A percentile compares a stretch with the other conserved stretches of the same genome.
Conservation (phyloP, 2,888 invertebrate species). For the Cheilosia urbana region DNA sequence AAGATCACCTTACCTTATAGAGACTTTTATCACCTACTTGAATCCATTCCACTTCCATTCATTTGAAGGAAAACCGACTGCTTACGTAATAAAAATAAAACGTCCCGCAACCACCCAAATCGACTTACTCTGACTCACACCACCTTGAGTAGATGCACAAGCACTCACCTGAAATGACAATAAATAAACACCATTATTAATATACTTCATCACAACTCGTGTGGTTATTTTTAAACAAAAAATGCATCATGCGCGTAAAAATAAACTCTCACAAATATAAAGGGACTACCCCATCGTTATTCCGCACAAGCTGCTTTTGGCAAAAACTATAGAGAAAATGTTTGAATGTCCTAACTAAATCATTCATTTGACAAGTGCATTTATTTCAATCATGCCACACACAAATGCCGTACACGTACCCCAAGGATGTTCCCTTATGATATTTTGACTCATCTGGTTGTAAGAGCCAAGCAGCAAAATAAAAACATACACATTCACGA, state of each 20-base stretch:
- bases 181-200: constrained; percentile 16
- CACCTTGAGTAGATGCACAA: constrained; percentile 15
- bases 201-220: neutral
- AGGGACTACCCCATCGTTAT: constrained; percentile 5
- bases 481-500: constrained; percentile 39
- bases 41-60: too few relatives aligned
- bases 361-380: constrained; percentile 68
- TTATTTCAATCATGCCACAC: constrained; percentile 66
- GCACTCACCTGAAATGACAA: constrained; percentile 49
- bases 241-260: constrained; percentile 41
- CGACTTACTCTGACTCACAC: constrained; percentile 8
- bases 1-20: too few relatives aligned
- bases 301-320: neutral
- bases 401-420: constrained; percentile 52
- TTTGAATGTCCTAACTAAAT: constrained; percentile 36
- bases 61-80: too few relatives aligned
- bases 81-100: neutral
- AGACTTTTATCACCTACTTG: too few relatives aligned
- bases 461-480: constrained; percentile 2
- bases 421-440: constrained; percentile 55
- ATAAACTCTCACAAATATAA: constrained; percentile 38
- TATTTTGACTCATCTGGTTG: constrained; percentile 55
- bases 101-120: neutral
- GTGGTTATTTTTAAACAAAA: constrained; percentile 38
- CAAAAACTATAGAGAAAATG: constrained; percentile 28